These are phyloP conservation scores for Alsophila aescularia DNA, from an alignment of 2,888 invertebrate species.

Conservation along the genomic window DNA sequence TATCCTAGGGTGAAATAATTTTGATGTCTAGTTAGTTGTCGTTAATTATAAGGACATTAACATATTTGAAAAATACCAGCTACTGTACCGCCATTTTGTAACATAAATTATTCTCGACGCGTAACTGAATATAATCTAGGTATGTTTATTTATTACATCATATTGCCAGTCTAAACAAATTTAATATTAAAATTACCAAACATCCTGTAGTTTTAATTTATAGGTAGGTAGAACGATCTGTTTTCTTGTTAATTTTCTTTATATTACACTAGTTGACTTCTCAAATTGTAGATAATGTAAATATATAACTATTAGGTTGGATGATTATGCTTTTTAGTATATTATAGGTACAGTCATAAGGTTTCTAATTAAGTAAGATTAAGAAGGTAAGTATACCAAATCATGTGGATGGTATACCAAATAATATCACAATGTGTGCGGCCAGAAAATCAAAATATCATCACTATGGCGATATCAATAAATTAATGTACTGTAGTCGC, in stretches of 20 bases:
- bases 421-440: not conserved
- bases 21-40: not conserved
- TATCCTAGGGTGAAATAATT: not conserved
- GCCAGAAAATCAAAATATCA: too few species aligned
- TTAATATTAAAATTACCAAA: not conserved
- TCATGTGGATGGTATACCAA: not conserved
- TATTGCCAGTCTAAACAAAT: not conserved
- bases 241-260: slow-evolving; percentile 7
- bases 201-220: not conserved
- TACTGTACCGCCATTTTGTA: slow-evolving; percentile 24
- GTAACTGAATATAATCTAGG: not conserved
- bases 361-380: not conserved
- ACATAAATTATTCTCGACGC: not conserved
- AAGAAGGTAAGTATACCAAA: not conserved
- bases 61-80: slow-evolving; percentile 18
- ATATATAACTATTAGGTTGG: not conserved
- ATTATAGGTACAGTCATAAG: slow-evolving; percentile 1
- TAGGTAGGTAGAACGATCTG: slow-evolving; percentile 13
- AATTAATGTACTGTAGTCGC: too few species aligned
- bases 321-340: not conserved
- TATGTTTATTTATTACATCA: not conserved
- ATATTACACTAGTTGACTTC: slow-evolving; percentile 15
- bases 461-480: too few species aligned
- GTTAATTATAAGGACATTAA: not conserved
- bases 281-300: slow-evolving; percentile 19